A percentile compares a stretch with the other conserved stretches of the same genome.
These are phyloP conservation scores for Apamea sordens DNA, from an alignment of 2,888 invertebrate genomes.

Conservation along the genomic window DNA sequence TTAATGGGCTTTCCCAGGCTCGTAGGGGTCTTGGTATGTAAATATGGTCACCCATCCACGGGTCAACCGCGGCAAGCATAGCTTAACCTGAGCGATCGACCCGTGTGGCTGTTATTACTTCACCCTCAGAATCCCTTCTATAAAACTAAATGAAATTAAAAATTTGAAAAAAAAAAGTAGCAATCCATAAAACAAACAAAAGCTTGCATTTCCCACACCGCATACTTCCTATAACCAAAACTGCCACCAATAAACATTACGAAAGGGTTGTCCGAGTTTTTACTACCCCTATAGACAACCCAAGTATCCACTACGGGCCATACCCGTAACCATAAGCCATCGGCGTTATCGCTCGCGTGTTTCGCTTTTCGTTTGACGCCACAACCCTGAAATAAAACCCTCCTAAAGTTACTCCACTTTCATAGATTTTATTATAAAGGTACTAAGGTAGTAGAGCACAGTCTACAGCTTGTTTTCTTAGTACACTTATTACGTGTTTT, in stretches of 20 bases:
- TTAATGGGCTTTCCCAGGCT: too few relatives aligned
- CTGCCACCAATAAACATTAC: conserved; percentile 51
- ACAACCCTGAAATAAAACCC: conserved; percentile 49
- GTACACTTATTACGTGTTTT: conserved; percentile 70
- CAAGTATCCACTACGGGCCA: conserved; percentile 36
- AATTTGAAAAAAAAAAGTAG: not conserved
- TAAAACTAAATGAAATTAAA: not conserved
- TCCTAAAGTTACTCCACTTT: conserved; percentile 47
- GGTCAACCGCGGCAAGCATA: too few relatives aligned
- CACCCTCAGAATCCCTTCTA: not conserved
- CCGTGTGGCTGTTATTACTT: too few relatives aligned
- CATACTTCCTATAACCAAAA: conserved; percentile 21
- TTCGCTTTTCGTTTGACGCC: conserved; percentile 54
- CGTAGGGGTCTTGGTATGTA: too few relatives aligned
- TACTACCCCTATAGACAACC: conserved; percentile 56
- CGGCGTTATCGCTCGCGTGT: conserved; percentile 58
- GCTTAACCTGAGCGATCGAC: too few relatives aligned
- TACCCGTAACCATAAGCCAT: conserved; percentile 55
- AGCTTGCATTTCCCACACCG: not conserved
- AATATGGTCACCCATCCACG: too few relatives aligned
- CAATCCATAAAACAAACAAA: conserved; percentile 6
- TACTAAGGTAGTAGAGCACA: conserved; percentile 31
- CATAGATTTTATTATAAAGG: conserved; percentile 50
- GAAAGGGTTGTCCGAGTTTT: conserved; percentile 62
- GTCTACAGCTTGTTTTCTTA: conserved; percentile 66